Percentiles rank a stretch among this genome's conserved stretches.
Conservation (phyloP, 2,888 invertebrate genomes). For the Apeira syringaria region DNA sequence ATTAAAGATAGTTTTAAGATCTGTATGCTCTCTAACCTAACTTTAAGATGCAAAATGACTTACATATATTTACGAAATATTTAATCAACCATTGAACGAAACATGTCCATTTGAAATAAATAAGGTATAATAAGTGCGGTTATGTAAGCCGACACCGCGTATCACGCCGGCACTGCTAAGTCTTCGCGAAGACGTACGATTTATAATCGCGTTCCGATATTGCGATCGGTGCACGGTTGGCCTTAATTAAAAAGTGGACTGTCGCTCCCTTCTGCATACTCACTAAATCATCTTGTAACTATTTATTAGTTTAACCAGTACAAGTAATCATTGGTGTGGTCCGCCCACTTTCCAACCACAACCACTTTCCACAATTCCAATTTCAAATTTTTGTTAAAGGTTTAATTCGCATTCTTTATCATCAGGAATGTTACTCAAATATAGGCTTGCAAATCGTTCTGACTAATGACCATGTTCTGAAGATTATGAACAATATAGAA, state of each 20-base stretch:
- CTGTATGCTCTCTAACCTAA: no score
- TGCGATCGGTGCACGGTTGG: slow-evolving; percentile 76
- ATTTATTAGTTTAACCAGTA: no score
- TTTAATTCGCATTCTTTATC: no score
- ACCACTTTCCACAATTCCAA: no score
- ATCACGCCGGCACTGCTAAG: slow-evolving; percentile 67
- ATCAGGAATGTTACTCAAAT: no score
- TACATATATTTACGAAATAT: neutral
- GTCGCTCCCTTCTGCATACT: slow-evolving; percentile 4
- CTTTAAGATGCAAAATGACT: no score
- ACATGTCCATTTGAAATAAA: slow-evolving; percentile 16
- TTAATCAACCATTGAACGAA: slow-evolving; percentile 1
- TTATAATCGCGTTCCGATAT: slow-evolving; percentile 83
- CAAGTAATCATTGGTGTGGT: no score
- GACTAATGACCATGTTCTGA: slow-evolving; percentile 11
- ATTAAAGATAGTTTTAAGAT: no score
- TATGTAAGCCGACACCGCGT: slow-evolving; percentile 75
- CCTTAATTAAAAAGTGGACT: slow-evolving; percentile 68
- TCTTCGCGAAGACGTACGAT: slow-evolving; percentile 82
- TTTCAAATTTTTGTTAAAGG: no score
- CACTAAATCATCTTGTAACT: no score
- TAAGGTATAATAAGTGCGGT: slow-evolving; percentile 43
- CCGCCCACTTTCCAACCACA: no score
- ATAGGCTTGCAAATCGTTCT: neutral
- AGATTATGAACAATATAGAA: slow-evolving; percentile 8